Evolutionary conservation across 2,113 vertebrate species (phyloP), one percentile per base, ranked within the genome.

Genomic region (Nipponia nippon): DNA sequence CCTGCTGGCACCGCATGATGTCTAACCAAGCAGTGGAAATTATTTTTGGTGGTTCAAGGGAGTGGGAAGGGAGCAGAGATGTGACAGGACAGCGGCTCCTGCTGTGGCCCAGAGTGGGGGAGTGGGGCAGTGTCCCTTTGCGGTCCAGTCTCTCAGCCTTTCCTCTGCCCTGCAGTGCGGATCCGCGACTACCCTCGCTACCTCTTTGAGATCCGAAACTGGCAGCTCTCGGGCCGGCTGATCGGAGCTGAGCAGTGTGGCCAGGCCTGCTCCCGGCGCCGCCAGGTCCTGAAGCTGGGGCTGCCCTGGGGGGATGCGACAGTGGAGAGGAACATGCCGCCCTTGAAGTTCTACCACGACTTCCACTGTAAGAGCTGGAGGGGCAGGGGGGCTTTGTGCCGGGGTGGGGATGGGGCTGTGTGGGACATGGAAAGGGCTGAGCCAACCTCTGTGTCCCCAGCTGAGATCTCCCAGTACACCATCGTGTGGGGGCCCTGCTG

Each of bases 401-500:
- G 1, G 29, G 20, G 16, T 30, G 30, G 73, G 36, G 34, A 55
- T 1, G 1, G 26, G 55, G 20, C 44, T 40, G 9, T 0, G 0
- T 15, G 40, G 50, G 50, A 25, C 7, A 0, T 14, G 6, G 11
- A 5, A 53, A 58, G 21, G 44, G 26, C 44, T 90, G 89, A 85
- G 62, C 61, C 56, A 36, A 29, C 16, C 40, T 71, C 87, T 22
- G 52, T 87, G 71, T 70, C 69, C 49, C 14, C 96, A 99, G 99
- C 99, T 25, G 99, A 98, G 91, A 99, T 99, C 85, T 99, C 98
- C 77, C 99, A 99, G 91, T 99, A 99, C 97, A 99, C 99, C 19
- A 99, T 99, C 2, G 99, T 99, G 19, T 99, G 99, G 99, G 99
- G 99, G 10, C 99, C 99, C 0, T 99, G 99, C 98, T 99, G 99